Percentiles rank a stretch among this genome's conserved stretches.
Evolutionary conservation across 2,797 vertebrate genomes (phyloP).

Genomic region (Falco concolor): DNA sequence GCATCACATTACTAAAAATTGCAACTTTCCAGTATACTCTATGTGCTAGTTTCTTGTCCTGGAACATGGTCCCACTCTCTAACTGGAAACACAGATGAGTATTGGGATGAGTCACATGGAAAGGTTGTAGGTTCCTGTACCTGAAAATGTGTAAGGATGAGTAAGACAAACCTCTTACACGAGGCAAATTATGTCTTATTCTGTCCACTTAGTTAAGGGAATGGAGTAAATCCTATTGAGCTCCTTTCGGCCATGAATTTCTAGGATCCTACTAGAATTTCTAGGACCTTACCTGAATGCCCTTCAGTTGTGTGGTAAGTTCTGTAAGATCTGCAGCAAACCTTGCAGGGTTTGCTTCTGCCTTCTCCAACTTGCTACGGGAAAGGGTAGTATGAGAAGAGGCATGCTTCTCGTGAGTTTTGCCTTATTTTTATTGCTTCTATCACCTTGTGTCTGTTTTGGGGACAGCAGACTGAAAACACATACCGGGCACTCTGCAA

Average conservation of each 20-base stretch:
- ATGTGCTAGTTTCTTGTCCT: not conserved
- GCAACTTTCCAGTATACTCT: not conserved
- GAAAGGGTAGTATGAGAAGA: not conserved
- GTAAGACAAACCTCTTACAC: not conserved
- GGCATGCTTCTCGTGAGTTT: not conserved
- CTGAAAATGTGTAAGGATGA: not conserved
- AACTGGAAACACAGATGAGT: not conserved
- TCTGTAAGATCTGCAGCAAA: not conserved
- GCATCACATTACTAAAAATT: not conserved
- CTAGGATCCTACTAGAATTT: not conserved
- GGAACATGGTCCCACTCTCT: not conserved
- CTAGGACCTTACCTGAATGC: not conserved
- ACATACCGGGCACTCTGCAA: not conserved
- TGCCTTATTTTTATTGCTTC: conserved; percentile 6
- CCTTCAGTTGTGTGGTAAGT: not conserved
- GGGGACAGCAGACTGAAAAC: not conserved
- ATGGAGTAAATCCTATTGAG: not conserved
- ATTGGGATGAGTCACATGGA: not conserved
- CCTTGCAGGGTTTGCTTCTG: not conserved
- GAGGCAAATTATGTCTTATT: not conserved
- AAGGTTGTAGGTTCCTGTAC: not conserved
- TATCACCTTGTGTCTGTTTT: not conserved
- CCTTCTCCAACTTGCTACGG: not conserved
- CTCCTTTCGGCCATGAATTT: not conserved
- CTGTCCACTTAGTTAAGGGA: not conserved